A percentile compares a stretch with the other conserved stretches of the same genome.
These are phyloP conservation scores for Lanius ludovicianus DNA, from an alignment of 2,113 vertebrate genomes.

Conservation along the genomic window DNA sequence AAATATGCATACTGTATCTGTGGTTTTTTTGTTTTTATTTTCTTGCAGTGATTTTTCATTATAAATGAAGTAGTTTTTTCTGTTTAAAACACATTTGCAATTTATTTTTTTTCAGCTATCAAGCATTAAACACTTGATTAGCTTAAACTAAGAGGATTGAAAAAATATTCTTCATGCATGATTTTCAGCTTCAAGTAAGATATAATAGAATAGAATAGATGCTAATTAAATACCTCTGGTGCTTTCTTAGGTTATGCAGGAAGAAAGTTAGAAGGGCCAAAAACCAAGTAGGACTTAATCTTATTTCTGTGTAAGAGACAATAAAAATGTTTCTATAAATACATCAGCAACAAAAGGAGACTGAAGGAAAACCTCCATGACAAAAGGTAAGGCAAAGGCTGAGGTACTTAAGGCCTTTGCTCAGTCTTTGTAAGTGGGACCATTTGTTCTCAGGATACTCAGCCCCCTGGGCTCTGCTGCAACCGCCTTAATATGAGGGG, in stretches of 20 bases:
- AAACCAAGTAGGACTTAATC: not conserved
- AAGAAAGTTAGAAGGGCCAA: not conserved
- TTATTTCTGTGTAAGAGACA: not conserved
- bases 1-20: not conserved
- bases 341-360: not conserved
- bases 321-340: not conserved
- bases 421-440: not conserved
- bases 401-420: not conserved
- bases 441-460: not conserved
- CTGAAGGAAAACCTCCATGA: not conserved
- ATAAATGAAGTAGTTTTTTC: conserved; percentile 36
- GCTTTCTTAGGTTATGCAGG: not conserved
- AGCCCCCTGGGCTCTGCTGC: not conserved
- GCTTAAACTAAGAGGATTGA: conserved; percentile 32
- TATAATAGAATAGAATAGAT: conserved; percentile 29
- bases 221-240: conserved; percentile 46
- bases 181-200: conserved; percentile 49
- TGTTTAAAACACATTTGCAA: conserved; percentile 21
- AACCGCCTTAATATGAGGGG: not conserved
- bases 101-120: conserved; percentile 51
- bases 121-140: conserved; percentile 39
- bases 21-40: not conserved
- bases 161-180: conserved; percentile 6
- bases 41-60: conserved; percentile 19
- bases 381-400: not conserved